A percentile compares a stretch with the other conserved stretches of the same genome.
phyloP scores from a whole-genome alignment of 2,888 invertebrate species.

The Cephus pulcher region DNA sequence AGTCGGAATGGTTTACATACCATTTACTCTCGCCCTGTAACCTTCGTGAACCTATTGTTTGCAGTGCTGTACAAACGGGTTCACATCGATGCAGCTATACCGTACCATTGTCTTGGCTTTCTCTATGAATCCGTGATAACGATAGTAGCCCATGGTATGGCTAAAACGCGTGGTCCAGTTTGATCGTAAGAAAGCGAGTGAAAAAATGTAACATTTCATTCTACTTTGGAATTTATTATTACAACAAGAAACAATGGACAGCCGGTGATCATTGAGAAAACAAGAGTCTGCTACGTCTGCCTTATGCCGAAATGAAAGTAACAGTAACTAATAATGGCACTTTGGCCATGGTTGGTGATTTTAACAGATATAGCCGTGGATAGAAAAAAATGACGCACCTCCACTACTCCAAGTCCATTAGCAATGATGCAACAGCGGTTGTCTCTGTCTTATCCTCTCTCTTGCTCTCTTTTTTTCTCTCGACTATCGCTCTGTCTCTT shows the following conservation, averaged over 20 bases:
- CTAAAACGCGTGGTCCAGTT: background rate
- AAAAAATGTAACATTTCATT: background rate
- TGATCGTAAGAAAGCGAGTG: background rate
- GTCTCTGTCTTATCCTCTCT: background rate
- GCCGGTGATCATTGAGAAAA: background rate
- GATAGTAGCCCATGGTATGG: background rate
- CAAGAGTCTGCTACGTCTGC: background rate
- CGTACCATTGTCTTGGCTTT: background rate
- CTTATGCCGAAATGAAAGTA: background rate
- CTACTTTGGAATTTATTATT: background rate
- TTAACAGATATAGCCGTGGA: background rate
- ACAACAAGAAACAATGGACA: background rate
- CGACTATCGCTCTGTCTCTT: background rate
- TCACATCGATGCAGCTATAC: slow-evolving; percentile 50
- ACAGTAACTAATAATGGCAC: background rate
- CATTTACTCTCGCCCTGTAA: slow-evolving; percentile 64
- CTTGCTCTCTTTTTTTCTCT: background rate
- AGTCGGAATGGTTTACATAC: slow-evolving; percentile 64
- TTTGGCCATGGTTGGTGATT: background rate
- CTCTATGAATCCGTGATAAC: background rate
- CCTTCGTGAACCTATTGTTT: slow-evolving; percentile 49
- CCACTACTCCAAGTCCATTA: background rate
- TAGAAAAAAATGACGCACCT: background rate
- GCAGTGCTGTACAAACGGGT: slow-evolving; percentile 62
- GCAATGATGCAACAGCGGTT: background rate